phyloP scores from a whole-genome alignment of 2,797 vertebrate species.

The Threskiornis aethiopicus region DNA sequence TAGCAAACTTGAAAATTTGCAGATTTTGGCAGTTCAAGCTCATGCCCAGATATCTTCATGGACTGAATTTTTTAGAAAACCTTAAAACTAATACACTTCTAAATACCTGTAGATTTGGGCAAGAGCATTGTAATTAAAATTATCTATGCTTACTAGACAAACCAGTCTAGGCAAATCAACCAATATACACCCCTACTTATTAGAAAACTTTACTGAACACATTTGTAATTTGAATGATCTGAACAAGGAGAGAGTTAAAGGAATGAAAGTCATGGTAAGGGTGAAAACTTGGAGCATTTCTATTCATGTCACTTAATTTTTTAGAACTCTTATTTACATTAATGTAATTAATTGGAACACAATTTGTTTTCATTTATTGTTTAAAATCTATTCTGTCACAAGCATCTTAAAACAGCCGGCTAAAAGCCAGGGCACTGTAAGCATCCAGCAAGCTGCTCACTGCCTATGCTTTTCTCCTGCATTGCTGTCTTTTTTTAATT shows the following conservation, averaged over 20 bases:
- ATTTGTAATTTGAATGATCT: not conserved
- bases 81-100: not conserved
- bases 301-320: not conserved
- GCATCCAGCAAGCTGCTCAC: not conserved
- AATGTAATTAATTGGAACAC: not conserved
- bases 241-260: not conserved
- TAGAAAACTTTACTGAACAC: not conserved
- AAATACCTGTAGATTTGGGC: not conserved
- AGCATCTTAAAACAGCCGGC: not conserved
- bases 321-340: not conserved
- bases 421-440: not conserved
- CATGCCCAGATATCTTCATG: not conserved
- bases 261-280: not conserved
- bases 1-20: not conserved
- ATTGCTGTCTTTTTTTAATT: not conserved
- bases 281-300: not conserved
- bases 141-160: not conserved
- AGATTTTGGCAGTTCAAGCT: not conserved
- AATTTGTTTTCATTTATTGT: not conserved
- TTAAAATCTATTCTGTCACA: not conserved
- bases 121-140: not conserved
- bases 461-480: not conserved
- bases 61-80: not conserved
- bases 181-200: not conserved
- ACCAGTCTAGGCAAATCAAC: not conserved